Evolutionary conservation across 2,888 invertebrate species (phyloP).

Genomic region (Sarcophaga rosellei): DNA sequence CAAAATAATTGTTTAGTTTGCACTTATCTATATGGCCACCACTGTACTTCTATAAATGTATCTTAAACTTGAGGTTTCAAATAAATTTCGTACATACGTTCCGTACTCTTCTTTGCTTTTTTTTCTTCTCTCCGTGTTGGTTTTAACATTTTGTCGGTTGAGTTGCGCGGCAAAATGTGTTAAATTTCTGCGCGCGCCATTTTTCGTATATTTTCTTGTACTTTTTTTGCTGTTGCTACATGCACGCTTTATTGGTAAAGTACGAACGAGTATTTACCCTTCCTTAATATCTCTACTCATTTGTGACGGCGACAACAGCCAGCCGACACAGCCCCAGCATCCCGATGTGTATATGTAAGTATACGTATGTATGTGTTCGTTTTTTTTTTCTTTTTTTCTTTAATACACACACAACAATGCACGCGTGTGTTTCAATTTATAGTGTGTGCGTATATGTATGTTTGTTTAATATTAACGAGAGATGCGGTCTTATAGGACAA

Average conservation of each 20-base stretch:
- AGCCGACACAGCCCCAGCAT: constrained; percentile 34
- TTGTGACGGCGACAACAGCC: constrained; percentile 42
- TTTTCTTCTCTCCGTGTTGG: constrained; percentile 35
- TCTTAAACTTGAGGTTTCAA: constrained; percentile 46
- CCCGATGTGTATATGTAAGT: constrained; percentile 2
- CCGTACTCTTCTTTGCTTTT: not conserved
- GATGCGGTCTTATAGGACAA: not conserved
- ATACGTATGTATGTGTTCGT: too few species aligned
- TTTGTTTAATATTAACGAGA: too few species aligned
- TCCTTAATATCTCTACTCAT: constrained; percentile 36
- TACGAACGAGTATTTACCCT: constrained; percentile 3
- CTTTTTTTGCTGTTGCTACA: constrained; percentile 52
- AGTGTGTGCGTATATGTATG: too few species aligned
- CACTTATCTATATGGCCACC: too few species aligned
- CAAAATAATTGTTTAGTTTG: too few species aligned
- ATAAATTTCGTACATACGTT: too few species aligned
- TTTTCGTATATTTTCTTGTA: constrained; percentile 39
- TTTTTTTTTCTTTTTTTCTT: constrained; percentile 5
- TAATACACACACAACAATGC: constrained; percentile 14
- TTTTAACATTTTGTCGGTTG: constrained; percentile 68
- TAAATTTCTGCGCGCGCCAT: constrained; percentile 69
- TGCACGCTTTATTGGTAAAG: constrained; percentile 1
- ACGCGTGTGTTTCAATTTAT: not conserved
- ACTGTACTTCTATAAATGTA: not conserved
- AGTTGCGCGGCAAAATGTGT: constrained; percentile 69